Percentiles rank a stretch among this genome's conserved stretches.
These are phyloP conservation scores for Enteromius unitaeniatus DNA, from an alignment of 2,797 vertebrate genomes.

Conservation along the genomic window DNA sequence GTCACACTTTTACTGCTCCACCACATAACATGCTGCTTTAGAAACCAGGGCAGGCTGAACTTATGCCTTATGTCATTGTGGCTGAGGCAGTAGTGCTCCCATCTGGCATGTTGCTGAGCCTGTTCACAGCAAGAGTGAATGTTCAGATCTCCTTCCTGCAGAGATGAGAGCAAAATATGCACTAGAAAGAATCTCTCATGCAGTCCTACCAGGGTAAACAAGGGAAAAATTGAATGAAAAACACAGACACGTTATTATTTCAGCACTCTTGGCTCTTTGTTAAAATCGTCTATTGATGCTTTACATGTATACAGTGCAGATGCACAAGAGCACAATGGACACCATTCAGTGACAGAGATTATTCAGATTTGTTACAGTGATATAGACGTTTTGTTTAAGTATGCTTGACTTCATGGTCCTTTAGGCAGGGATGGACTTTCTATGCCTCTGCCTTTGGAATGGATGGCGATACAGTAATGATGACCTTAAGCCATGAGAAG, in stretches of 20 bases:
- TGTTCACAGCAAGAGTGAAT: constrained; percentile 33
- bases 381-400: constrained; percentile 70
- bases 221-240: not conserved
- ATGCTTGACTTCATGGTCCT: constrained; percentile 64
- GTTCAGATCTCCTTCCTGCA: constrained; percentile 11
- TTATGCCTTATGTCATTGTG: constrained; percentile 42
- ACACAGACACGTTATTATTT: constrained; percentile 55
- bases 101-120: constrained; percentile 34
- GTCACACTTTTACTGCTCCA: not conserved
- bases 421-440: constrained; percentile 60
- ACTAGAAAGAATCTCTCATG: not conserved
- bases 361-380: constrained; percentile 75
- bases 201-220: not conserved
- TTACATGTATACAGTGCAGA: constrained; percentile 78
- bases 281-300: constrained; percentile 69
- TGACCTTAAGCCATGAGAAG: constrained; percentile 51
- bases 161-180: constrained; percentile 14
- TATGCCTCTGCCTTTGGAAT: constrained; percentile 60
- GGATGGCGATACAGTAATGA: constrained; percentile 27
- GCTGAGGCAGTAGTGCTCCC: not conserved
- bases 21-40: not conserved
- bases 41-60: constrained; percentile 31
- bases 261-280: constrained; percentile 72
- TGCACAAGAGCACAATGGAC: constrained; percentile 76
- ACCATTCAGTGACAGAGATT: constrained; percentile 73